Base-by-base conservation (phyloP, 2,113 vertebrate species). In the Nesogale talazaci region DNA sequence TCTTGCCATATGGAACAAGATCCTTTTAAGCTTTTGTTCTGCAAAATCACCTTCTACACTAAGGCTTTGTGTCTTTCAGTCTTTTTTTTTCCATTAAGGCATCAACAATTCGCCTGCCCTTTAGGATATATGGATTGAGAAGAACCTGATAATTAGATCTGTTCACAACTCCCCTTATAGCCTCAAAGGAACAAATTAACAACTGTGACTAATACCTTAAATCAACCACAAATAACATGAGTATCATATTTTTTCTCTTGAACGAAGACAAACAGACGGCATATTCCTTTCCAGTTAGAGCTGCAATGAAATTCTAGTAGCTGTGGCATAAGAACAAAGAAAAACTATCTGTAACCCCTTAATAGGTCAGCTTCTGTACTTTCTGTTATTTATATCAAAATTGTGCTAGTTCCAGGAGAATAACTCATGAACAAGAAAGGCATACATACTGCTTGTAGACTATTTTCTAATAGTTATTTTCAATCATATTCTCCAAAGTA, bases 121-220 rank as follows among this genome's bases (percentile, higher is more conserved):
- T 87, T 89, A 31, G 15, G 5, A 52, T 25, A 27, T n/a, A 82
- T 23, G 80, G 36, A 79, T n/a, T 0, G 7, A 70, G 42, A 92
- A 95, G 25, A 1, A 19, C 46, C 65, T 72, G 20, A 19, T 40
- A 93, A 75, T 65, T 61, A 61, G 59, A 89, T 94, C 52, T 67
- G 11, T 82, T 75, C 65, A 70, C 65, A 83, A 17, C n/a, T 76
- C 16, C 29, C 17, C 83, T 72, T 61, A 86, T 78, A 84, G 40
- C 25, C 83, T 90, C 57, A 93, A 93, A 92, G 69, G 52, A 91
- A 63, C 59, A 90, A 86, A 56, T 77, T 46, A 83, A 22, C 27
- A 92, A 59, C 74, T 23, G 29, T 83, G 61, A 61, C 56, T 63
- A 61, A 90, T 52, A 36, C 25, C 40, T 92, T 88, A 94, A 70